phyloP scores from a whole-genome alignment of 2,113 vertebrate species.

The Petaurus breviceps region DNA sequence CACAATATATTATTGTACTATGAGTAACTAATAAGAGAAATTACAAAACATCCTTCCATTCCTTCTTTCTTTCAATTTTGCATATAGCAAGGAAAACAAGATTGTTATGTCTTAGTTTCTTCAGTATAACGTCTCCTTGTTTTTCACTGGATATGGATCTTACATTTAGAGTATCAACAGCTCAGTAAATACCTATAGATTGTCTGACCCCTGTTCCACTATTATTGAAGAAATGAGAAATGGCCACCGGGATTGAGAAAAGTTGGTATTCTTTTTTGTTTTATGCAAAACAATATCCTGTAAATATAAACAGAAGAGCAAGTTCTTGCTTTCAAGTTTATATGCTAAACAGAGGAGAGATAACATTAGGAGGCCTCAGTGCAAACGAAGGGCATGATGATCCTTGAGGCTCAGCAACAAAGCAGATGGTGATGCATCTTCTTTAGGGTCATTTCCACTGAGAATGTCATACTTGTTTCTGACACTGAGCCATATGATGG shows the following conservation, averaged over 20 bases:
- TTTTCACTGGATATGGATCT: neutral
- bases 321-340: neutral
- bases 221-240: neutral
- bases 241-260: neutral
- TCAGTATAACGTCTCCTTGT: neutral
- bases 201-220: neutral
- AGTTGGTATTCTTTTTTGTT: neutral
- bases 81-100: neutral
- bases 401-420: neutral
- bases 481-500: neutral
- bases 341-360: neutral
- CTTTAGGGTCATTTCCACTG: neutral
- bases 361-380: neutral
- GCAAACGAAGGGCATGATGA: neutral
- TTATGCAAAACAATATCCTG: neutral
- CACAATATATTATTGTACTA: neutral
- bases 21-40: neutral
- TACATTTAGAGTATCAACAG: neutral
- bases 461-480: neutral
- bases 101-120: neutral
- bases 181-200: neutral
- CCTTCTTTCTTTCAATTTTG: neutral
- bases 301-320: neutral
- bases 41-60: neutral
- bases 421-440: neutral